A percentile compares a stretch with the other conserved stretches of the same genome.
phyloP scores from a whole-genome alignment of 2,113 vertebrate genomes.

The Chiloscyllium plagiosum region DNA sequence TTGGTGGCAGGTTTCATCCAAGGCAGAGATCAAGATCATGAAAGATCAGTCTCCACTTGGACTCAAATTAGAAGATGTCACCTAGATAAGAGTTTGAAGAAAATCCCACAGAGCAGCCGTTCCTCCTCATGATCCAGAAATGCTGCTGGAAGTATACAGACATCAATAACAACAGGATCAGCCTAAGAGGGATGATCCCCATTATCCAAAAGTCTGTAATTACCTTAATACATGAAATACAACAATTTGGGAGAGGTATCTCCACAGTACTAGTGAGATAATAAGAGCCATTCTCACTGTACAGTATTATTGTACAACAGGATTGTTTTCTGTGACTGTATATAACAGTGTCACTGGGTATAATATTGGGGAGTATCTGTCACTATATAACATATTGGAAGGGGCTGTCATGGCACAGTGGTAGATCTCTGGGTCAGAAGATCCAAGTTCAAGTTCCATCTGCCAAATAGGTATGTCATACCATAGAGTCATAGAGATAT shows the following conservation, averaged over 20 bases:
- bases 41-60: neutral
- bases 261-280: neutral
- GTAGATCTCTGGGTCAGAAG: too few species aligned
- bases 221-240: neutral
- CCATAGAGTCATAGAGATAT: too few species aligned
- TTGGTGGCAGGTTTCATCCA: neutral
- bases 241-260: neutral
- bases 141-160: neutral
- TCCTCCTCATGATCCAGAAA: neutral
- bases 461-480: too few species aligned
- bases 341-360: too few species aligned
- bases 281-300: neutral
- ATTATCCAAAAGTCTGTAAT: neutral
- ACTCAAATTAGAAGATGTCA: neutral
- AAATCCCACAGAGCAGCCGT: neutral
- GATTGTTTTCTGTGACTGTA: too few species aligned
- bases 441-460: too few species aligned
- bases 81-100: neutral
- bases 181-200: neutral
- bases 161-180: neutral
- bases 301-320: neutral
- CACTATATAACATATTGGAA: too few species aligned
- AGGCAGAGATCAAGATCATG: neutral
- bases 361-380: too few species aligned
- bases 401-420: too few species aligned